Conservation (phyloP, 2,888 invertebrate genomes). For the Meteorus colon region DNA sequence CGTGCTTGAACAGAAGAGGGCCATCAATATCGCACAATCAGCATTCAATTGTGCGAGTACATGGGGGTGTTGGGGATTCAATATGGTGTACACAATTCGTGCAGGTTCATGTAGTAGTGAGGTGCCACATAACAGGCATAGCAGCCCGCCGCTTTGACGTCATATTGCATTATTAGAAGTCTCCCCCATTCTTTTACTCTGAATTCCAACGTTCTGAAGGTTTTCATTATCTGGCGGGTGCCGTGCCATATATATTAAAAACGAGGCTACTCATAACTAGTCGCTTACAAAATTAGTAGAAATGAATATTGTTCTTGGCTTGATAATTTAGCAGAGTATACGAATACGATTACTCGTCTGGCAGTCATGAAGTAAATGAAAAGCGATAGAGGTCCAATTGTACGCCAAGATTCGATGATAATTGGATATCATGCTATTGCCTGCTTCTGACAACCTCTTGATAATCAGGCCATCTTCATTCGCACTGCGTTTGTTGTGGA, state of each 20-base stretch:
- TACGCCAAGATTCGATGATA: slow-evolving; percentile 27
- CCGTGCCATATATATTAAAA: slow-evolving; percentile 45
- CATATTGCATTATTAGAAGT: slow-evolving; percentile 73
- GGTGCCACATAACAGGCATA: slow-evolving; percentile 71
- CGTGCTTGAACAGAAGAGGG: slow-evolving; percentile 34
- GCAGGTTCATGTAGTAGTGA: slow-evolving; percentile 68
- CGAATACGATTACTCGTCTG: background rate
- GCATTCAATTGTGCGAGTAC: slow-evolving; percentile 64
- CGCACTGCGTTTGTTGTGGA: slow-evolving; percentile 3
- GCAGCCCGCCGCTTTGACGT: slow-evolving; percentile 69
- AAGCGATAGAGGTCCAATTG: background rate
- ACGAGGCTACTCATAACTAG: background rate
- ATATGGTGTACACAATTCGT: slow-evolving; percentile 45
- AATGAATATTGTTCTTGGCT: background rate
- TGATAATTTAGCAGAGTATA: background rate
- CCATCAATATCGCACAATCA: slow-evolving; percentile 71
- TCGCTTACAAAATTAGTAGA: background rate
- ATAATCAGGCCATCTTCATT: slow-evolving; percentile 51
- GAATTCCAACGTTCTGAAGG: slow-evolving; percentile 72
- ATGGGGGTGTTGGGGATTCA: slow-evolving; percentile 44
- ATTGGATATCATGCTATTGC: slow-evolving; percentile 37
- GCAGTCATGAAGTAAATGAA: background rate
- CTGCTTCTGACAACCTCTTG: slow-evolving; percentile 65
- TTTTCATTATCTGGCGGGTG: slow-evolving; percentile 64
- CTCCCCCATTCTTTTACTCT: slow-evolving; percentile 55